Evolutionary conservation across 2,113 vertebrate species (phyloP), one percentile per base, ranked within the genome.

Genomic region (Malurus melanocephalus): DNA sequence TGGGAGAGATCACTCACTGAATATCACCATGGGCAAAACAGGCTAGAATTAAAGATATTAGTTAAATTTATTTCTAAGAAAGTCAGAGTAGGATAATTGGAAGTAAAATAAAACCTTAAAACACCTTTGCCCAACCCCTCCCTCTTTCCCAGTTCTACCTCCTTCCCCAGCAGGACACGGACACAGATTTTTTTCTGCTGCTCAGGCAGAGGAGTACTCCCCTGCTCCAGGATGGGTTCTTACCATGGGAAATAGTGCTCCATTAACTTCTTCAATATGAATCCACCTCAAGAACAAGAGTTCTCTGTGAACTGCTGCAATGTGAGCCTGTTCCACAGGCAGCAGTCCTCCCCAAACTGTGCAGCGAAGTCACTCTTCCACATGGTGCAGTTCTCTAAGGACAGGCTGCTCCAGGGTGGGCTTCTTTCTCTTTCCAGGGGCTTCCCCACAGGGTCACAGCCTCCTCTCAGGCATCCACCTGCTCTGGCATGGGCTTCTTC

Each of bases 221-320:
- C 13, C 15, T 56, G 28, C 28, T 64, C 15, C 80, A 56, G 7
- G 19, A 15, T 28, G 19, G 33, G 22, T 19, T 19, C 15, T 23
- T 48, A 19, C 59, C 19, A 40, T 5, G 3, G 12, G 5, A 73
- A 16, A 73, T 5, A 73, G 12, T 13, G 48, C 28, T 55, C 33
- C 42, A n/a, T 28, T 11, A n/a, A 23, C 51, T 83, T 48, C 51
- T 56, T 33, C 51, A 48, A 0, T 8, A 13, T 24, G 3, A 1
- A 1, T 48, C 19, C 16, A 28, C 19, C 59, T 48, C 49, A 33
- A 13, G 10, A 9, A 28, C 23, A 64, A 43, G 28, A 56, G 7
- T 19, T 49, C 19, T 43, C 51, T 74, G 23, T 0, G 0, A 56
- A 28, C 4, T 56, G 23, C 42, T 65, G 42, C 8, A 48, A 13